Conservation (phyloP, 2,888 invertebrate species). For the Eumacrocentrus americanus region DNA sequence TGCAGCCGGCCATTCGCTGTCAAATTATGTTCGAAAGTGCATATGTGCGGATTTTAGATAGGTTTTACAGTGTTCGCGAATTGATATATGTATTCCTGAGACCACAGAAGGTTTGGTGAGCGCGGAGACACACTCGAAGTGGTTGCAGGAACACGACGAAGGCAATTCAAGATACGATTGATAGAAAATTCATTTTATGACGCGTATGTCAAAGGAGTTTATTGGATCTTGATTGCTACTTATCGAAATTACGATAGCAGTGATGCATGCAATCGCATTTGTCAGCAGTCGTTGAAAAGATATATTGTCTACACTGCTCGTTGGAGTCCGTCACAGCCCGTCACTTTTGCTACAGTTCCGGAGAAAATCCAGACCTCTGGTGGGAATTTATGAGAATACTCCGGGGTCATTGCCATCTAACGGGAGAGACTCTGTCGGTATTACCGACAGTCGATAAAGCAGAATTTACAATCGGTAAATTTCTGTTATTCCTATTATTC, state of each 20-base stretch:
- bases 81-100: background rate
- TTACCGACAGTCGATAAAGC: background rate
- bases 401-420: background rate
- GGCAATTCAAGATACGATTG: background rate
- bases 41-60: too few relatives aligned
- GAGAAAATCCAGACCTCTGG: background rate
- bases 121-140: background rate
- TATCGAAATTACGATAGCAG: slow-evolving; percentile 4
- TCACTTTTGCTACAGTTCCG: background rate
- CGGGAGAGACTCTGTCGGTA: background rate
- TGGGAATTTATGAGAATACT: background rate
- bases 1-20: too few relatives aligned
- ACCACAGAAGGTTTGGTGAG: background rate
- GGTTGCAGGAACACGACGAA: background rate
- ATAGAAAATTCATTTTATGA: background rate
- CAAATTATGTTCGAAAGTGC: slow-evolving; percentile 29
- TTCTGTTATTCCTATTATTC: too few relatives aligned
- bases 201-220: background rate
- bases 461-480: too few relatives aligned
- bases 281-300: background rate
- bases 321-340: background rate
- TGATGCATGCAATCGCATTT: background rate
- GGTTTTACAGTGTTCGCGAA: background rate
- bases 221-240: background rate
- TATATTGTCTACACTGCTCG: background rate